Percentiles rank a stretch among this genome's conserved stretches.
These are phyloP conservation scores for Drosophila melanica DNA, from an alignment of 1,140 invertebrate genomes.

Conservation along the genomic window DNA sequence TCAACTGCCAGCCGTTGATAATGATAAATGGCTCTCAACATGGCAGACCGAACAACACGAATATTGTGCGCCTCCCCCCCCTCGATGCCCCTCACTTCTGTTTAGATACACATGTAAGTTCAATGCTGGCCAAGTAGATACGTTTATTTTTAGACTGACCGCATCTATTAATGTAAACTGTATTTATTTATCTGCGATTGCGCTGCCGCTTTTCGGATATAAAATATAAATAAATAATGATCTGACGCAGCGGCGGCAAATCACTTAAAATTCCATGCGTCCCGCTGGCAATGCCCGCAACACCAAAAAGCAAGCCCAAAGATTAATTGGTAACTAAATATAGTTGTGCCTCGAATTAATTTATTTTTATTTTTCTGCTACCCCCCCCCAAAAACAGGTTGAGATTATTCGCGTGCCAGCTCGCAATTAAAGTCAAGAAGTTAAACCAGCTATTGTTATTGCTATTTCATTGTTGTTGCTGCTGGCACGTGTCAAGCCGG, in stretches of 20 bases:
- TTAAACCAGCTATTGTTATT: constrained; percentile 36
- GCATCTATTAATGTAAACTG: constrained; percentile 56
- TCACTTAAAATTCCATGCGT: constrained; percentile 76
- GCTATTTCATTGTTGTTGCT: constrained; percentile 23
- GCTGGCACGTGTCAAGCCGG: constrained; percentile 20
- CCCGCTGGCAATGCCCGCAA: constrained; percentile 32
- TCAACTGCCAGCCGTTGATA: constrained; percentile 64
- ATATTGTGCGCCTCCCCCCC: neutral
- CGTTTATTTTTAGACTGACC: constrained; percentile 57
- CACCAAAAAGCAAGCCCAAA: constrained; percentile 9
- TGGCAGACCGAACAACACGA: constrained; percentile 10
- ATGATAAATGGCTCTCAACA: constrained; percentile 66
- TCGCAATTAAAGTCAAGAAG: constrained; percentile 55
- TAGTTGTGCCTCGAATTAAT: constrained; percentile 18
- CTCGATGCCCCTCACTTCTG: neutral
- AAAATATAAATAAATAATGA: constrained; percentile 70
- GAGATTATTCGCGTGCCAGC: constrained; percentile 66
- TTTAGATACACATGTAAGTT: constrained; percentile 52
- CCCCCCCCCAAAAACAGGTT: constrained; percentile 30
- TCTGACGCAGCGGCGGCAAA: constrained; percentile 55
- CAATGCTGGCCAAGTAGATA: constrained; percentile 60
- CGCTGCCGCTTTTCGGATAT: constrained; percentile 18
- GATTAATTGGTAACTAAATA: constrained; percentile 73
- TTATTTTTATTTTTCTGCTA: constrained; percentile 10
- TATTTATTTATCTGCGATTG: constrained; percentile 29